These are phyloP conservation scores for Ophion slaviceki DNA, from an alignment of 2,888 invertebrate species.

Conservation along the genomic window DNA sequence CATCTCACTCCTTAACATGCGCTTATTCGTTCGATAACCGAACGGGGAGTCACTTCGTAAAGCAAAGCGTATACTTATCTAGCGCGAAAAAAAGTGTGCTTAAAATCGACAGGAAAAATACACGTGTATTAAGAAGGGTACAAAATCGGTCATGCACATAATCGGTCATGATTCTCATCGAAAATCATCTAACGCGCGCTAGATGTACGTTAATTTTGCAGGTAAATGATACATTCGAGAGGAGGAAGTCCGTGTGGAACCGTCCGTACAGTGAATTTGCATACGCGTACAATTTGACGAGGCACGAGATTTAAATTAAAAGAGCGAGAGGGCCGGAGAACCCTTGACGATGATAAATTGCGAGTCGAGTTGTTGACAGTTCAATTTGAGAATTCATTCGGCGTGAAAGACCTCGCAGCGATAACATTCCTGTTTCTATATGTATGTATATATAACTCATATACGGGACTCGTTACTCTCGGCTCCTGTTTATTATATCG, in stretches of 20 bases:
- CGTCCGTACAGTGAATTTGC: slow-evolving; percentile 26
- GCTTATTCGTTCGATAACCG: too few relatives aligned
- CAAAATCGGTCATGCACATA: too few relatives aligned
- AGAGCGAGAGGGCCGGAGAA: slow-evolving; percentile 2
- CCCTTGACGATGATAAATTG: slow-evolving; percentile 63
- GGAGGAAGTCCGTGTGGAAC: slow-evolving; percentile 13
- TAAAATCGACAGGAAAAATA: too few relatives aligned
- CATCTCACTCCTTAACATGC: too few relatives aligned
- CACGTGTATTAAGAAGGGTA: too few relatives aligned
- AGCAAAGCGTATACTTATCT: too few relatives aligned
- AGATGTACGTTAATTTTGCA: not conserved
- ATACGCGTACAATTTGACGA: slow-evolving; percentile 44
- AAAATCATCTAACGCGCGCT: not conserved
- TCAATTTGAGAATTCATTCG: slow-evolving; percentile 65
- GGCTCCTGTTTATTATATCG: not conserved
- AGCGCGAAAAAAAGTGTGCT: too few relatives aligned
- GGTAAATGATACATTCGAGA: not conserved
- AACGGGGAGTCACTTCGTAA: too few relatives aligned
- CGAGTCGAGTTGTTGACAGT: slow-evolving; percentile 60
- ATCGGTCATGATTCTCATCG: not conserved
- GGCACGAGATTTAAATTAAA: slow-evolving; percentile 26
- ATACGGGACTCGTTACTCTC: not conserved
- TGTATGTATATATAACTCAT: not conserved
- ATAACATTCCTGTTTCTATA: slow-evolving; percentile 34
- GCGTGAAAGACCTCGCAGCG: slow-evolving; percentile 53